Evolutionary conservation across 2,888 invertebrate species (phyloP), one percentile per base, ranked within the genome.

Genomic region (Cryptus viduatorius): DNA sequence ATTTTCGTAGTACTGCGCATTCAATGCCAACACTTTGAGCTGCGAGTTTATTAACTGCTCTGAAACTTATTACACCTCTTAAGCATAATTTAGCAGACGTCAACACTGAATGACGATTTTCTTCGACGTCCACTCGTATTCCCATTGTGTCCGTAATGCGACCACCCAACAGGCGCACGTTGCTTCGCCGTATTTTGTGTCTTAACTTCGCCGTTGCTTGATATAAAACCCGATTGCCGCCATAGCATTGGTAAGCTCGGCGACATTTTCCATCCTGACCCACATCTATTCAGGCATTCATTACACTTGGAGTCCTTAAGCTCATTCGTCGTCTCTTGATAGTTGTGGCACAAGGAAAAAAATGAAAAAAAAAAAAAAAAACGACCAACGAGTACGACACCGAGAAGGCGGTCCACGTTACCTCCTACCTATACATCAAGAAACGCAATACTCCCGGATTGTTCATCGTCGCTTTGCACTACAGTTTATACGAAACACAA

Each of bases 261-360:
- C 46, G 72, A 29, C 37, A 67, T 83, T 76, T 83, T 83, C 59
- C 67, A 46, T 69, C 75, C 69, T 85, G 86, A 86, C 86, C 86
- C 85, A 80, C 80, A 82, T 87, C 76, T 64, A 75, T 85, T 83
- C 78, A 79, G 76, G 75, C 73, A 79, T 79, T 85, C 73, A 83
- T 80, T 82, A 68, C 77, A 61, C 61, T 79, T 61, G 59, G 75
- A 69, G 77, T 81, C 65, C 84, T 82, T 53, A 76, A 79, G 78
- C 78, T 78, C 50, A 65, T 73, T 82, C 82, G 75, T 37, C 53
- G 79, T 19, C 24, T 61, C 68, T 72, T 50, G 31, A 16, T 24
- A 10, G 37, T 19, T n/a, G 61, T 42, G 24, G 53, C 14, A 4
- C 76, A 64, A 24, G 59, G 59, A 37, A 29, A 4, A 65, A n/a